These are phyloP conservation scores for Mastacembelus armatus DNA, from an alignment of 2,797 vertebrate species.

Conservation along the genomic window DNA sequence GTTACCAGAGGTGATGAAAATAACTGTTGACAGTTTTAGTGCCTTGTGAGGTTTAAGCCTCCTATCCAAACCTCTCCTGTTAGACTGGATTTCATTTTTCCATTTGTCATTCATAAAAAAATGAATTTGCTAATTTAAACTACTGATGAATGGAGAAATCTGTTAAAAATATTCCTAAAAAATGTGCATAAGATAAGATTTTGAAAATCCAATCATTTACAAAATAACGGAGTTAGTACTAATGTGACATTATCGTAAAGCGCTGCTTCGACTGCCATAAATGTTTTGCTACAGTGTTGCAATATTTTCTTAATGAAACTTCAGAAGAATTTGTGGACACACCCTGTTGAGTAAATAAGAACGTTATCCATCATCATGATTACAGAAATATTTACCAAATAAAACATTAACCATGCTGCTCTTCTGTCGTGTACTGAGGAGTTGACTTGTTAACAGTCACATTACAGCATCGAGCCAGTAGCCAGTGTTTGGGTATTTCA, in stretches of 20 bases:
- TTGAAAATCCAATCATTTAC: background rate
- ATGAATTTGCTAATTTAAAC: conserved; percentile 11
- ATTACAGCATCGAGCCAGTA: background rate
- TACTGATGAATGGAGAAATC: conserved; percentile 1
- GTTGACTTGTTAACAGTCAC: background rate
- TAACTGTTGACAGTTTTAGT: conserved; percentile 50
- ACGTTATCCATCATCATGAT: background rate
- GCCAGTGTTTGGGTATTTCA: background rate
- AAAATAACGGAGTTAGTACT: background rate
- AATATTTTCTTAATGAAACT: conserved; percentile 16
- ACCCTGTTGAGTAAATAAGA: conserved; percentile 12
- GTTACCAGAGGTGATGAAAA: conserved; percentile 51
- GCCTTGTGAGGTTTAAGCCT: conserved; percentile 37
- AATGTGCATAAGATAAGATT: background rate
- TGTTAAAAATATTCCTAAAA: background rate
- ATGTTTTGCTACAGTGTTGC: background rate
- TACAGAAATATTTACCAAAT: conserved; percentile 6
- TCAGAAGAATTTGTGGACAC: background rate
- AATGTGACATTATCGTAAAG: conserved; percentile 5
- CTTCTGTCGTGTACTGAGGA: too few relatives aligned
- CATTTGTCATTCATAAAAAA: conserved; percentile 46
- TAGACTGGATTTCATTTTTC: conserved; percentile 42
- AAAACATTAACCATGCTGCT: background rate
- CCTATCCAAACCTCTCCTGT: conserved; percentile 28
- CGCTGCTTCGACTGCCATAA: conserved; percentile 21